phyloP scores from a whole-genome alignment of 2,797 vertebrate genomes.

The Chaenodraco wilsoni region DNA sequence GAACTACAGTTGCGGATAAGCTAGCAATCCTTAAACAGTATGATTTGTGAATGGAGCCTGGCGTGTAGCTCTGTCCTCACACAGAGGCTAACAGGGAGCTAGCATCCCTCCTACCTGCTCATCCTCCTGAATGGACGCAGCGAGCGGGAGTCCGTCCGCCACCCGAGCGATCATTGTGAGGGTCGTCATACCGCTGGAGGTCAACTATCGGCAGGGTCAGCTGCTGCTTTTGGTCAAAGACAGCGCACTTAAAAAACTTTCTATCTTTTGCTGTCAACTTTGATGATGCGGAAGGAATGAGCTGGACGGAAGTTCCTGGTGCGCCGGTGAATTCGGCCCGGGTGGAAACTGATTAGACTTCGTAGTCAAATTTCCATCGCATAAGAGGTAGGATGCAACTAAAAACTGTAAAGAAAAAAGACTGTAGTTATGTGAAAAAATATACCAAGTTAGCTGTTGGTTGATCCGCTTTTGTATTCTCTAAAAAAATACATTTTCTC shows the following conservation, averaged over 20 bases:
- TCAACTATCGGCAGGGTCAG: background rate
- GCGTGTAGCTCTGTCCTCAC: fast-evolving
- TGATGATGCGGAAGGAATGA: conserved; percentile 42
- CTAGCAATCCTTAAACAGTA: background rate
- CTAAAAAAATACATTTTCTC: background rate
- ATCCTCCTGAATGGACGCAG: conserved; percentile 93
- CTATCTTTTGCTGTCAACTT: conserved; percentile 43
- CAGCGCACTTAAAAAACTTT: conserved; percentile 28
- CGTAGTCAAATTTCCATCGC: conserved; percentile 16
- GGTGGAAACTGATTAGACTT: conserved; percentile 36
- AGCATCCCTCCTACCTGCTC: conserved; percentile 85
- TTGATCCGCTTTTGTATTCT: background rate
- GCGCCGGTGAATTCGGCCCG: conserved; percentile 55
- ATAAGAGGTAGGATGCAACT: background rate
- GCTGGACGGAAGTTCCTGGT: conserved; percentile 71
- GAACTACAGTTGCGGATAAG: background rate
- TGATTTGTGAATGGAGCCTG: background rate
- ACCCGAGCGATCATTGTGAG: conserved; percentile 91
- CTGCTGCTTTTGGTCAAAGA: background rate
- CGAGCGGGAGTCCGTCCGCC: conserved; percentile 89
- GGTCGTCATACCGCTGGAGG: conserved; percentile 82
- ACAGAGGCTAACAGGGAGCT: background rate
- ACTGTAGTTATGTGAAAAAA: background rate
- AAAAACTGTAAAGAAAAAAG: background rate
- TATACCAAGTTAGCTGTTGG: background rate